These are phyloP conservation scores for Dendrolimus pini DNA, from an alignment of 2,888 invertebrate genomes.

Conservation along the genomic window DNA sequence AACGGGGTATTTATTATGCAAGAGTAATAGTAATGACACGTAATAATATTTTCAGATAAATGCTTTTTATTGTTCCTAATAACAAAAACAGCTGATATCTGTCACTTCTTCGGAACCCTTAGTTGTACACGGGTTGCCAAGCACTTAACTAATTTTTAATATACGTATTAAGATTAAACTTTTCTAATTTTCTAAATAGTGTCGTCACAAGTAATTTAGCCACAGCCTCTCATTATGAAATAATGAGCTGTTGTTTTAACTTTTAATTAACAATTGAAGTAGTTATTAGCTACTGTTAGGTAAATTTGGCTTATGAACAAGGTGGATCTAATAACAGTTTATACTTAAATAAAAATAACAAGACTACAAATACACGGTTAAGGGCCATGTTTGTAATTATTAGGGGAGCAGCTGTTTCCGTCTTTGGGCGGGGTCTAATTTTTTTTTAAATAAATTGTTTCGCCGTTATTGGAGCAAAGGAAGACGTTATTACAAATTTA, in stretches of 20 bases:
- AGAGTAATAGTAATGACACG: too few species aligned
- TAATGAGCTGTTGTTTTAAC: slow-evolving; percentile 5
- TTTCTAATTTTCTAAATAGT: too few species aligned
- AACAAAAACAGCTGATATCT: too few species aligned
- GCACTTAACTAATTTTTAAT: too few species aligned
- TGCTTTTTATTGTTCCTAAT: too few species aligned
- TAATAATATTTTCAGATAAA: too few species aligned
- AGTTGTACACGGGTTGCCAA: too few species aligned
- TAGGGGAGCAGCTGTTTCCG: slow-evolving; percentile 72
- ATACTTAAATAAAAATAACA: slow-evolving; percentile 32
- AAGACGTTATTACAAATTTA: slow-evolving; percentile 66
- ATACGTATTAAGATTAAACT: too few species aligned
- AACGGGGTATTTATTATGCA: too few species aligned
- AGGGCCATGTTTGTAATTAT: slow-evolving; percentile 63
- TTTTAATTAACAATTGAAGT: slow-evolving; percentile 7
- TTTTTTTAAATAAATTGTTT: slow-evolving; percentile 61
- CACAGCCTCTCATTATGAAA: background rate
- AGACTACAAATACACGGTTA: slow-evolving; percentile 36
- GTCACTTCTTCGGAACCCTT: too few species aligned
- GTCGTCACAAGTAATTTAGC: too few species aligned
- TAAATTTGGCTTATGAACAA: slow-evolving; percentile 21
- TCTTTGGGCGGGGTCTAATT: slow-evolving; percentile 51
- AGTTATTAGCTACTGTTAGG: background rate
- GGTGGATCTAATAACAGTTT: slow-evolving; percentile 35
- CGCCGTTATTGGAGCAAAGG: slow-evolving; percentile 60